Evolutionary conservation across 2,113 vertebrate species (phyloP).

Genomic region (Capra hircus): DNA sequence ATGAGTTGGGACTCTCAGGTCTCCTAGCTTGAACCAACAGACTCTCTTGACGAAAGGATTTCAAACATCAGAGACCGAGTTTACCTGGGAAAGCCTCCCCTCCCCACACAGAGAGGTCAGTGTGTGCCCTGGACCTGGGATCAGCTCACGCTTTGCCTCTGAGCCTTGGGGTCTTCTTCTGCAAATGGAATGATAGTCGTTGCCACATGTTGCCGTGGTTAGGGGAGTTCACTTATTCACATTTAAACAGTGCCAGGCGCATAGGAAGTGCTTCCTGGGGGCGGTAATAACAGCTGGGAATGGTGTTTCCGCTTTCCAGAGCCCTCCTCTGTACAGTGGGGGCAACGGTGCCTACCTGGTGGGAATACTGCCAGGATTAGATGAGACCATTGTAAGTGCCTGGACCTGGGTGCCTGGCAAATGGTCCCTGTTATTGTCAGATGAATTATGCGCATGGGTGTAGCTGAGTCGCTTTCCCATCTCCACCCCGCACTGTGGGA

Average conservation of each 20-base stretch:
- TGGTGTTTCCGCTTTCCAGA: background rate
- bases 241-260: background rate
- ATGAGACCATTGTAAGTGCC: background rate
- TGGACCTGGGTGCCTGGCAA: background rate
- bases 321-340: background rate
- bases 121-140: fast-evolving
- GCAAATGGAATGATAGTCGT: fast-evolving
- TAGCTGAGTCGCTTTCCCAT: background rate
- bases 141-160: background rate
- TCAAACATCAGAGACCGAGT: background rate
- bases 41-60: background rate
- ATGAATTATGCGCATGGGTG: background rate
- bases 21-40: background rate
- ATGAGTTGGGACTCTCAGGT: background rate
- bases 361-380: background rate
- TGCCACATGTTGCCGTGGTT: fast-evolving
- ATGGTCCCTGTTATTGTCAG: background rate
- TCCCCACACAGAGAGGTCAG: background rate
- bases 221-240: background rate
- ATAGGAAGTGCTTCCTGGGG: fast-evolving
- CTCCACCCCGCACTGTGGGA: background rate
- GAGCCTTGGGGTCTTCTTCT: background rate
- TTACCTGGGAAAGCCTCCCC: fast-evolving
- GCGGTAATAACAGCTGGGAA: fast-evolving
- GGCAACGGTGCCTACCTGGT: fast-evolving